A percentile compares a stretch with the other conserved stretches of the same genome.
These are phyloP conservation scores for Sinocyclocheilus anshuiensis DNA, from an alignment of 2,113 vertebrate genomes.

Conservation along the genomic window DNA sequence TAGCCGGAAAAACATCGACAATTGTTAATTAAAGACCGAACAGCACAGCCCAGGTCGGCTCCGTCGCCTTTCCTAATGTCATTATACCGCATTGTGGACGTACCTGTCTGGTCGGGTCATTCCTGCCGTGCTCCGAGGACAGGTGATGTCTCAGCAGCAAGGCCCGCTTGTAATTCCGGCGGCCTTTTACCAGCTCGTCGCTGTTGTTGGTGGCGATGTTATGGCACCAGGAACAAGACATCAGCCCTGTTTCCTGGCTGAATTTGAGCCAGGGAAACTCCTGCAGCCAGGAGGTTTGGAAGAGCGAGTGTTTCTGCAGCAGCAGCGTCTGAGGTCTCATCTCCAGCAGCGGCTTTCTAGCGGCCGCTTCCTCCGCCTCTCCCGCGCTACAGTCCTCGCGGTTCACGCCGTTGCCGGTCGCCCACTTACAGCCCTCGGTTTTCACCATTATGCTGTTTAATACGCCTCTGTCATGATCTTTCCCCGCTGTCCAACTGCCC, in stretches of 20 bases:
- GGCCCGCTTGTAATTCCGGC: constrained; percentile 93
- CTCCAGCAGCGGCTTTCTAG: constrained; percentile 80
- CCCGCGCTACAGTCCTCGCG: constrained; percentile 78
- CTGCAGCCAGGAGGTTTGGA: constrained; percentile 91
- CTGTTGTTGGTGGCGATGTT: constrained; percentile 77
- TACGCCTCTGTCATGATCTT: constrained; percentile 63
- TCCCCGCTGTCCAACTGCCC: constrained; percentile 66
- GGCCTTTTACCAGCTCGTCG: constrained; percentile 93
- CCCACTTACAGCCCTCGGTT: constrained; percentile 61
- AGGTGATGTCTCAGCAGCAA: constrained; percentile 92
- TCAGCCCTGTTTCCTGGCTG: constrained; percentile 89
- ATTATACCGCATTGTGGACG: background rate
- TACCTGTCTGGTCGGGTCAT: constrained; percentile 94
- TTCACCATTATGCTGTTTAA: constrained; percentile 55
- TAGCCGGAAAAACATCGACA: background rate
- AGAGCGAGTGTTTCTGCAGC: constrained; percentile 92
- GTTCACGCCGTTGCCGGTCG: constrained; percentile 71
- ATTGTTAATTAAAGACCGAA: background rate
- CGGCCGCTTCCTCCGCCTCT: constrained; percentile 69
- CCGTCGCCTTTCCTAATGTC: background rate
- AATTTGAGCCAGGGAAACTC: constrained; percentile 96
- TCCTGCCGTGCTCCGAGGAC: constrained; percentile 89
- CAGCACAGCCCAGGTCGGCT: background rate
- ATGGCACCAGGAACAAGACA: constrained; percentile 93
- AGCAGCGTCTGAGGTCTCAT: constrained; percentile 91